A percentile compares a stretch with the other conserved stretches of the same genome.
Conservation (phyloP, 2,888 invertebrate species). For the Operophtera brumata region DNA sequence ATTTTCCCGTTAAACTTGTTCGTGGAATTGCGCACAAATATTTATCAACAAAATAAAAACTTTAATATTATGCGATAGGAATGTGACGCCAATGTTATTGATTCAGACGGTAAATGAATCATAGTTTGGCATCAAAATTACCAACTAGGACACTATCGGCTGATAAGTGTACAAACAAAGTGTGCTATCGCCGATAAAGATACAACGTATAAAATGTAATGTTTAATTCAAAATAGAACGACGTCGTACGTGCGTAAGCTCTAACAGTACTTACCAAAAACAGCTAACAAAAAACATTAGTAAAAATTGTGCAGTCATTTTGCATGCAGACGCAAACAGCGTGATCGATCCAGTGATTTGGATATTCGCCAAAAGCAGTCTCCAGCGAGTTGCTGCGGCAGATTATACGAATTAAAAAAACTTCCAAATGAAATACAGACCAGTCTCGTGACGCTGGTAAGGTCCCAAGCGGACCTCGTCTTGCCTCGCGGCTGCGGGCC, state of each 20-base stretch:
- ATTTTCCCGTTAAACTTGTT: background rate
- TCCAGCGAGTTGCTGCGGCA: slow-evolving; percentile 54
- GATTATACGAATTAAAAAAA: slow-evolving; percentile 33
- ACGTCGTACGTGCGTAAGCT: background rate
- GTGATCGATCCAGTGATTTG: slow-evolving; percentile 74
- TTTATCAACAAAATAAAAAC: background rate
- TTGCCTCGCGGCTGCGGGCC: slow-evolving; percentile 70
- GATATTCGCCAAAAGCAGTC: slow-evolving; percentile 66
- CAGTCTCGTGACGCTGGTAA: slow-evolving; percentile 79
- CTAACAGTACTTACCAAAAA: background rate
- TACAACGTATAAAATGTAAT: background rate
- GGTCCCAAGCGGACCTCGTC: slow-evolving; percentile 82
- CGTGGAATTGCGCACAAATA: background rate
- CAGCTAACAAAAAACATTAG: slow-evolving; percentile 21
- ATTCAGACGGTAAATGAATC: too few relatives aligned
- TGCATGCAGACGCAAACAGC: slow-evolving; percentile 59
- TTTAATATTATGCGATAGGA: background rate
- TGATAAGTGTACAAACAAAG: slow-evolving; percentile 2
- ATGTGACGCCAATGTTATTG: background rate
- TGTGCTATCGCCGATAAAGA: slow-evolving; percentile 16
- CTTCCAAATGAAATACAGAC: slow-evolving; percentile 68
- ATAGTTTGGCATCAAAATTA: slow-evolving; percentile 5
- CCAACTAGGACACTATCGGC: slow-evolving; percentile 3
- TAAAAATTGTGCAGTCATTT: slow-evolving; percentile 56
- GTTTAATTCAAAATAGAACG: background rate